Evolutionary conservation across 2,888 invertebrate genomes (phyloP), one percentile per base, ranked within the genome.

Genomic region (Anoplius nigerrimus): DNA sequence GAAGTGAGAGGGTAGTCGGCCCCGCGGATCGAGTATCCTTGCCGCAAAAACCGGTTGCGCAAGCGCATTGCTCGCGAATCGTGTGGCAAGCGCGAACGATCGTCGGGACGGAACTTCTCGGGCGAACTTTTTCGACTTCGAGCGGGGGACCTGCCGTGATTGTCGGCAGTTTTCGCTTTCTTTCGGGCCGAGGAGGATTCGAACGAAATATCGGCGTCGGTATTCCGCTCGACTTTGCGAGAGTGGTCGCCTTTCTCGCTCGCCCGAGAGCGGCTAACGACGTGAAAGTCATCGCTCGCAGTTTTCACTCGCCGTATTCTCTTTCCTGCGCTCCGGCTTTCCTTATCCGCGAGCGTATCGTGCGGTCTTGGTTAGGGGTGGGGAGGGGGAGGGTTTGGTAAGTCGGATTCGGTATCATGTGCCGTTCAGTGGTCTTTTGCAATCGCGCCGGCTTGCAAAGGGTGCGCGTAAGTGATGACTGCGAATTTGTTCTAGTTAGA

Each of bases 201-300:
- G 66, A 65, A 66, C 75, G 63, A 75, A 72, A 69, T 75, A 76
- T 56, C 64, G 53, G 54, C 56, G 63, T n/a, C n/a, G n/a, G n/a
- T 43, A 56, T 18, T 20, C 56, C 15, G 42, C 5, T 16, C 48
- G 48, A 3, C 24, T 2, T 6, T 16, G 45, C 45, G 4, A 11
- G 45, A 45, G 16, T 2, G 24, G 24, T 5, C 48, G 48, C 48
- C 48, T 18, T 48, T 48, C 48, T 48, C 16, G n/a, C 2, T 15
- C 43, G 53, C 61, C 55, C 45, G 8, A 24, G 56, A 54, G 54
- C 56, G 48, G 22, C 62, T 74, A 74, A 72, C 65, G 54, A 74
- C 62, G 76, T 80, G 79, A 80, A 80, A 80, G 80, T 77, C 71
- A 60, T 66, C 69, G 60, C 46, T 58, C 66, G 72, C 76, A 74